These are phyloP conservation scores for Danio choprae DNA, from an alignment of 2,797 vertebrate species.

Conservation along the genomic window DNA sequence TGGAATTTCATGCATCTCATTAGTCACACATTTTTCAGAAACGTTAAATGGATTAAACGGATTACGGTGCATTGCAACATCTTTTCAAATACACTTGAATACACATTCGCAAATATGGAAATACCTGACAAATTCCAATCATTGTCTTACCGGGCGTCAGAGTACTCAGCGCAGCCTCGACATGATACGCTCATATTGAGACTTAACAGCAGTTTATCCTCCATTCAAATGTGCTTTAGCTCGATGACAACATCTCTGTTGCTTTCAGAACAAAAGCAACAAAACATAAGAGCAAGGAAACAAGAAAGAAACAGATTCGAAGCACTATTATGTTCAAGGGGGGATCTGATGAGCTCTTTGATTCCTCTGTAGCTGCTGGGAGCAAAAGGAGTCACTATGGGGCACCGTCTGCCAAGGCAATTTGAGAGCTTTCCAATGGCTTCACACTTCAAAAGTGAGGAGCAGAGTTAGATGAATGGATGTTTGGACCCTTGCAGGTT, in stretches of 20 bases:
- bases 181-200: not conserved
- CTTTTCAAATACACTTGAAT: not conserved
- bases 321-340: conserved; percentile 32
- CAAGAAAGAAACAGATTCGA: conserved; percentile 26
- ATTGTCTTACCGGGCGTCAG: not conserved
- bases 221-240: not conserved
- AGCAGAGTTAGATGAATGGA: conserved; percentile 58
- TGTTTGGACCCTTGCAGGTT: conserved; percentile 37
- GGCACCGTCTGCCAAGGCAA: conserved; percentile 60
- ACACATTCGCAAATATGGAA: not conserved
- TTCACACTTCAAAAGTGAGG: conserved; percentile 61
- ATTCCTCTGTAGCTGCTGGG: conserved; percentile 49
- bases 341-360: conserved; percentile 49
- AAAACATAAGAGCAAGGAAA: not conserved
- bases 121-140: not conserved
- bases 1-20: not conserved
- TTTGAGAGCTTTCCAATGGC: conserved; percentile 65
- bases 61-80: not conserved
- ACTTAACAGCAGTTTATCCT: not conserved
- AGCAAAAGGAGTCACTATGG: conserved; percentile 38
- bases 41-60: not conserved
- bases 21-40: not conserved
- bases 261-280: conserved; percentile 8
- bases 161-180: not conserved
- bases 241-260: conserved; percentile 13